Conservation (phyloP, 2,113 vertebrate species). For the Capra hircus region DNA sequence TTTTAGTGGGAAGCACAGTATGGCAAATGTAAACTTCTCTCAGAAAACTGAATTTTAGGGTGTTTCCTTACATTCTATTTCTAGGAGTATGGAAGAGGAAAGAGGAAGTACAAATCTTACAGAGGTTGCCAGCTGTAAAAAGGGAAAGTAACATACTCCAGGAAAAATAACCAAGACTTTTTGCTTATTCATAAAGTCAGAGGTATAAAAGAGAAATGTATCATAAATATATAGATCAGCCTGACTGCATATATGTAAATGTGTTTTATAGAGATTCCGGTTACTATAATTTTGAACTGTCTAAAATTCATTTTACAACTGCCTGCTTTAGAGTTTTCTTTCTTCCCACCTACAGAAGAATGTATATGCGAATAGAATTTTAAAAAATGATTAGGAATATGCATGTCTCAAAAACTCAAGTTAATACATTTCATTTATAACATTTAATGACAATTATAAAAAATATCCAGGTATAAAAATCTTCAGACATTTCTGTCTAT, state of each 20-base stretch:
- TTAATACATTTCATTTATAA: background rate
- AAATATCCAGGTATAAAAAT: background rate
- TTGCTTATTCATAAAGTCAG: background rate
- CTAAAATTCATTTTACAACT: background rate
- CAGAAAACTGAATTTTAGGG: background rate
- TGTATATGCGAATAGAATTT: background rate
- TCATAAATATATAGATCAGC: background rate
- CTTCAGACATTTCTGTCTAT: background rate
- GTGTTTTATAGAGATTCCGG: background rate
- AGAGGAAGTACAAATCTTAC: background rate
- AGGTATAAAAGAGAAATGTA: background rate
- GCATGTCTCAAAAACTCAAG: background rate
- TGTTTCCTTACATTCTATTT: background rate
- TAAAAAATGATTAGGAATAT: background rate
- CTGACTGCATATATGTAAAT: background rate
- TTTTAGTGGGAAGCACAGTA: background rate
- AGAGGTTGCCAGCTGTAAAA: background rate
- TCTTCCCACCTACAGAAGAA: background rate
- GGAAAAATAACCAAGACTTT: background rate
- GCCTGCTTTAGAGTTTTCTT: background rate
- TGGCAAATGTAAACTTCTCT: background rate
- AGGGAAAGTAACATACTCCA: background rate
- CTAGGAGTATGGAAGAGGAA: background rate
- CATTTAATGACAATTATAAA: background rate
- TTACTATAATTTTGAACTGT: background rate